Evolutionary conservation across 2,797 vertebrate species (phyloP).

Genomic region (Menidia menidia): DNA sequence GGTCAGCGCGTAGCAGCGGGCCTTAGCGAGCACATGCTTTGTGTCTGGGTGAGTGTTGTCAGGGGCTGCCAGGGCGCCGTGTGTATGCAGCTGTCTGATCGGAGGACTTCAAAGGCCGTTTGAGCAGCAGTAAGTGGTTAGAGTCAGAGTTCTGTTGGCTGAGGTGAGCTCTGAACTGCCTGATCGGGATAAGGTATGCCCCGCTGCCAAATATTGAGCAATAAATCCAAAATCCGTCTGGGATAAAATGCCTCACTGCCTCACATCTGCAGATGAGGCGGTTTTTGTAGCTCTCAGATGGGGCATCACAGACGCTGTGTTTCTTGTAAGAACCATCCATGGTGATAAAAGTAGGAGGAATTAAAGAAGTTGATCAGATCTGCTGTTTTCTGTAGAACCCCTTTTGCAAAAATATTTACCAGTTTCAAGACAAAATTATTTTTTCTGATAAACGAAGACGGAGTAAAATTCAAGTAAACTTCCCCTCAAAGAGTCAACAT

Average conservation of each 20-base stretch:
- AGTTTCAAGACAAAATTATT: conserved; percentile 14
- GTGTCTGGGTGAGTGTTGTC: conserved; percentile 11
- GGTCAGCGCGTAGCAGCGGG: conserved; percentile 24
- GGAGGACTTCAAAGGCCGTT: conserved; percentile 47
- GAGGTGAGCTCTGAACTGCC: conserved; percentile 34
- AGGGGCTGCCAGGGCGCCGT: conserved; percentile 38
- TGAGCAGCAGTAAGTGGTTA: conserved; percentile 25
- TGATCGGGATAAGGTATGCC: conserved; percentile 37
- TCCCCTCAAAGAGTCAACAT: conserved; percentile 43
- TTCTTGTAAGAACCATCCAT: conserved; percentile 18
- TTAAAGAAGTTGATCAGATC: conserved; percentile 4
- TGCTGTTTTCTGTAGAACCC: not conserved
- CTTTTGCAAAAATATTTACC: conserved; percentile 9
- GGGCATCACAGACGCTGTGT: not conserved
- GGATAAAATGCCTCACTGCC: conserved; percentile 34
- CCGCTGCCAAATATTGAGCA: conserved; percentile 38
- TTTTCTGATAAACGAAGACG: conserved; percentile 3
- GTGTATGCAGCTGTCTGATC: conserved; percentile 69
- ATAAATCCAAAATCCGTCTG: conserved; percentile 38
- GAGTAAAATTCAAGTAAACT: conserved; percentile 17
- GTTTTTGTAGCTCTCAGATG: conserved; percentile 18
- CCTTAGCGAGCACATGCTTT: conserved; percentile 3
- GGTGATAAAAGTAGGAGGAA: conserved; percentile 2
- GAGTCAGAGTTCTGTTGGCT: conserved; percentile 15
- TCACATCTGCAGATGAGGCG: conserved; percentile 43